Percentiles rank a stretch among this genome's conserved stretches.
Conservation (phyloP, 2,113 vertebrate species). For the Ellobius talpinus region DNA sequence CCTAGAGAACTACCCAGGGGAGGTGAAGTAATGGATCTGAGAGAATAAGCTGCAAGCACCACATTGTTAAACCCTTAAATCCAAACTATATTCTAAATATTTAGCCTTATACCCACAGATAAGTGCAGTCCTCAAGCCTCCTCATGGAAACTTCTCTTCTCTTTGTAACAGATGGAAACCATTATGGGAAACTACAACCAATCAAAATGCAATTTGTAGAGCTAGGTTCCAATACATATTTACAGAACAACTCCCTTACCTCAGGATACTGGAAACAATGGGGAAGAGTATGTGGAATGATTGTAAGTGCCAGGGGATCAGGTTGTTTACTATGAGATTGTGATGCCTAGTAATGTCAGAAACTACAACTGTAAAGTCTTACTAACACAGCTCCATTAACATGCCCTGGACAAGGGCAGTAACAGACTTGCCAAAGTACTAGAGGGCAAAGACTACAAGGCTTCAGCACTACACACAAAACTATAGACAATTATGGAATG, state of each 20-base stretch:
- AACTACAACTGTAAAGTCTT: not conserved
- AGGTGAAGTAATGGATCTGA: not conserved
- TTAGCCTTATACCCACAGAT: not conserved
- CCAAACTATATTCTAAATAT: not conserved
- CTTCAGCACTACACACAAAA: not conserved
- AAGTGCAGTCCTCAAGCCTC: not conserved
- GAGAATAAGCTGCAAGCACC: not conserved
- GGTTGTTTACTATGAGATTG: not conserved
- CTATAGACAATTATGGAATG: not conserved
- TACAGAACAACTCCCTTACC: not conserved
- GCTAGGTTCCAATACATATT: not conserved
- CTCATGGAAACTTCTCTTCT: not conserved
- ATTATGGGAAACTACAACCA: not conserved
- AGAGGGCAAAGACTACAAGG: not conserved
- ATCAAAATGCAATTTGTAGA: not conserved
- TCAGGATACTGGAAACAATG: not conserved
- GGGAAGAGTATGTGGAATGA: not conserved
- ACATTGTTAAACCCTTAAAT: not conserved
- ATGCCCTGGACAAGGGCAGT: not conserved
- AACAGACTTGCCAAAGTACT: not conserved
- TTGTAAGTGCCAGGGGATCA: not conserved
- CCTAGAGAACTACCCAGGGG: too few species aligned
- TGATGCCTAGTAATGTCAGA: not conserved
- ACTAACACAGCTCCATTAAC: not conserved
- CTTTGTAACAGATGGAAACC: not conserved